Percentiles rank a stretch among this genome's conserved stretches.
phyloP scores from a whole-genome alignment of 2,797 vertebrate genomes.

The Propithecus deckenii region DNA sequence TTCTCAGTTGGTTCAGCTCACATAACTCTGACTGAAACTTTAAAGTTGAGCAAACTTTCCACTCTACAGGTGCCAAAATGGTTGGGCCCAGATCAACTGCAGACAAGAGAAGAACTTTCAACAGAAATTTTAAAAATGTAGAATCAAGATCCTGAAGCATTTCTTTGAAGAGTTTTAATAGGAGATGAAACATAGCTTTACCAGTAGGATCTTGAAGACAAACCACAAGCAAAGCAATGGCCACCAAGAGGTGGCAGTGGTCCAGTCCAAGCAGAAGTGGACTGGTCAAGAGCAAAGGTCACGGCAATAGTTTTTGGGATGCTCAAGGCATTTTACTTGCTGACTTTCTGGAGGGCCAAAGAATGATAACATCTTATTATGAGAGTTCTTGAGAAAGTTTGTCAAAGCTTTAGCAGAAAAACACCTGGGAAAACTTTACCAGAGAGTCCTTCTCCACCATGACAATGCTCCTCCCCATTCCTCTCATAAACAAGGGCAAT shows the following conservation, averaged over 20 bases:
- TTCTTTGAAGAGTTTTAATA: background rate
- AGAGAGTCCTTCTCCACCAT: background rate
- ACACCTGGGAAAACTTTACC: background rate
- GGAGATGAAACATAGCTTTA: background rate
- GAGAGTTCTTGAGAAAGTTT: background rate
- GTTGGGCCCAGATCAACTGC: background rate
- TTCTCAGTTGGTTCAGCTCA: background rate
- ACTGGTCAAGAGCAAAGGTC: background rate
- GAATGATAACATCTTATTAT: background rate
- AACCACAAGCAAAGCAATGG: background rate
- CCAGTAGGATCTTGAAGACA: background rate
- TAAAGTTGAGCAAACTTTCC: background rate
- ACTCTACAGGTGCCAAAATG: background rate
- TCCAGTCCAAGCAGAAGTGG: background rate
- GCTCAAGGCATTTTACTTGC: background rate
- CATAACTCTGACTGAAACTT: background rate
- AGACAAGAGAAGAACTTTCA: background rate
- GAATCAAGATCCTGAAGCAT: background rate
- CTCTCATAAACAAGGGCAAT: background rate
- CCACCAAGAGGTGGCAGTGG: background rate
- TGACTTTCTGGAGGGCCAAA: too few relatives aligned
- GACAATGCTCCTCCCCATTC: background rate
- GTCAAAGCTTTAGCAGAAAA: background rate
- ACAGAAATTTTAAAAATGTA: background rate
- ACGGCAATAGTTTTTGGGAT: background rate